These are phyloP conservation scores for Aplocera efformata DNA, from an alignment of 2,888 invertebrate genomes.

Conservation along the genomic window DNA sequence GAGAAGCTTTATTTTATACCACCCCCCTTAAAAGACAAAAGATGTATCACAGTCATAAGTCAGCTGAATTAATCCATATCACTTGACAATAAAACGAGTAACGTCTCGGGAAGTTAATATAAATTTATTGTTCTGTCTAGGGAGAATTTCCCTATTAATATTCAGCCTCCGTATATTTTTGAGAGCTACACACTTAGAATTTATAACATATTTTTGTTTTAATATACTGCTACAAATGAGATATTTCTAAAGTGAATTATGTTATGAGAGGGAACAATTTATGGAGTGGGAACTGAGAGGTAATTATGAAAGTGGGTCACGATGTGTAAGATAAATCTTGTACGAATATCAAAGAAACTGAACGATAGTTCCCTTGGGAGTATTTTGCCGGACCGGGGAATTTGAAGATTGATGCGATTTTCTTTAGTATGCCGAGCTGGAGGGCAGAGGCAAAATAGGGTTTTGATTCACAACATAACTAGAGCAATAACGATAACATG, in stretches of 20 bases:
- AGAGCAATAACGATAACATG: too few species aligned
- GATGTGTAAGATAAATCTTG: background rate
- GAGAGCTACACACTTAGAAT: conserved; percentile 17
- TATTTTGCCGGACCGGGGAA: background rate
- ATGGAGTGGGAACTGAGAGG: background rate
- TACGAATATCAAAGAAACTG: too few species aligned
- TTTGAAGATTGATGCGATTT: too few species aligned
- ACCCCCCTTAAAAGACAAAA: conserved; percentile 59
- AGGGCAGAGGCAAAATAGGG: too few species aligned
- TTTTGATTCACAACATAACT: too few species aligned
- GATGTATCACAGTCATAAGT: conserved; percentile 80
- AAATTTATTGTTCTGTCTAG: conserved; percentile 66
- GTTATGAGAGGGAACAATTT: conserved; percentile 1
- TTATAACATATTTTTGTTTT: conserved; percentile 18
- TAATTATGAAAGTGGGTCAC: conserved; percentile 1
- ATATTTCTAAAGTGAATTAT: conserved; percentile 13
- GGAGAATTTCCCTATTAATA: conserved; percentile 36
- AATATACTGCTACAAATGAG: conserved; percentile 13
- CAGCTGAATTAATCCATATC: conserved; percentile 78
- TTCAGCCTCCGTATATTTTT: conserved; percentile 22
- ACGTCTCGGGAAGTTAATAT: conserved; percentile 76
- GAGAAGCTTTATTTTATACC: conserved; percentile 74
- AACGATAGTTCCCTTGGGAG: background rate
- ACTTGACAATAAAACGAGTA: conserved; percentile 75
- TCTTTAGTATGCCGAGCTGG: conserved; percentile 13